Conservation (phyloP, 2,113 vertebrate species). For the Danionella cerebrum region DNA sequence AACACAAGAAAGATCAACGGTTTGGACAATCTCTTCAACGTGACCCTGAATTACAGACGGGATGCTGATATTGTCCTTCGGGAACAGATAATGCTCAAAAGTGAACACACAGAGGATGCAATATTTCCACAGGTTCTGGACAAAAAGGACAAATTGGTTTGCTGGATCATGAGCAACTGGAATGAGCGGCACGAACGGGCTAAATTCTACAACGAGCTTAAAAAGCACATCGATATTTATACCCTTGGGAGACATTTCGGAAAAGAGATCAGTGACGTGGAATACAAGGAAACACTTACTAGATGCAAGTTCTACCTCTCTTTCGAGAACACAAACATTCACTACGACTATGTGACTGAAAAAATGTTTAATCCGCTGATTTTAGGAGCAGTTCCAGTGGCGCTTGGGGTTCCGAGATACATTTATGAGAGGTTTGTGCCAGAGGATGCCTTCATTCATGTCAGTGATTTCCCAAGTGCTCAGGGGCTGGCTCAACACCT, state of each 20-base stretch:
- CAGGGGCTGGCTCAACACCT: constrained; percentile 73
- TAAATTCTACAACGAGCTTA: constrained; percentile 76
- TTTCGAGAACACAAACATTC: constrained; percentile 75
- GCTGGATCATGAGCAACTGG: constrained; percentile 83
- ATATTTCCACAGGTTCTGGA: constrained; percentile 47
- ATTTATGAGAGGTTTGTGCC: constrained; percentile 80
- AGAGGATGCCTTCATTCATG: constrained; percentile 76
- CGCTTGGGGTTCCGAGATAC: constrained; percentile 73
- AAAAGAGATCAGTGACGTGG: constrained; percentile 68
- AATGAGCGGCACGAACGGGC: constrained; percentile 72
- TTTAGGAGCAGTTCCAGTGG: constrained; percentile 74
- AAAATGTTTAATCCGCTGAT: constrained; percentile 78
- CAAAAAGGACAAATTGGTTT: constrained; percentile 70
- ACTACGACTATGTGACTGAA: constrained; percentile 80
- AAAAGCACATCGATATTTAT: constrained; percentile 73
- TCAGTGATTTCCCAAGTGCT: constrained; percentile 76
- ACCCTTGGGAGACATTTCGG: constrained; percentile 72
- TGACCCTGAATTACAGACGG: constrained; percentile 74
- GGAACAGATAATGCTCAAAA: constrained; percentile 2
- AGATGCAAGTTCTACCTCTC: constrained; percentile 79
- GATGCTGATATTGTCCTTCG: constrained; percentile 66
- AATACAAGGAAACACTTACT: constrained; percentile 73
- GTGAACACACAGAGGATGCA: not conserved
- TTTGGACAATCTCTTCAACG: constrained; percentile 67
- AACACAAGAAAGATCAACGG: constrained; percentile 68